A percentile compares a stretch with the other conserved stretches of the same genome.
These are phyloP conservation scores for Trachymyrmex cornetzi DNA, from an alignment of 1,140 invertebrate species.

Conservation along the genomic window DNA sequence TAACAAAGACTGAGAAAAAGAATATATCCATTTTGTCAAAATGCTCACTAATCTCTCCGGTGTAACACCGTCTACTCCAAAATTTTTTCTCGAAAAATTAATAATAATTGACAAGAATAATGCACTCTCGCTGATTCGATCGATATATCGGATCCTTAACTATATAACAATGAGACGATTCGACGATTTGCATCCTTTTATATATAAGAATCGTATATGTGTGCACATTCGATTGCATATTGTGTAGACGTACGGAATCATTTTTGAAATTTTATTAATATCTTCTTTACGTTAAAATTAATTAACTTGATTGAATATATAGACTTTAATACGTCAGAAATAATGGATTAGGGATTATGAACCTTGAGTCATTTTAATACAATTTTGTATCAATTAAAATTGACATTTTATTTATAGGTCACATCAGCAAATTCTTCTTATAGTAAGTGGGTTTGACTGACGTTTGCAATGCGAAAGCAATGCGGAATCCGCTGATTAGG, in stretches of 20 bases:
- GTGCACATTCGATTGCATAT: not conserved
- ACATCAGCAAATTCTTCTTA: not conserved
- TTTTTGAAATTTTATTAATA: constrained; percentile 7
- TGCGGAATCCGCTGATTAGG: constrained; percentile 47
- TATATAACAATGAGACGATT: constrained; percentile 35
- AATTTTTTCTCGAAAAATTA: not conserved
- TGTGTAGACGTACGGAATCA: not conserved
- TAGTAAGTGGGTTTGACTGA: constrained; percentile 11
- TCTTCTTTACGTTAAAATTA: not conserved
- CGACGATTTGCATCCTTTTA: constrained; percentile 36
- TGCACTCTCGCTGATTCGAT: not conserved
- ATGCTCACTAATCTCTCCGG: no score
- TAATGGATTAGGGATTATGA: not conserved
- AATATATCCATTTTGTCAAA: constrained; percentile 42
- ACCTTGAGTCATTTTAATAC: not conserved
- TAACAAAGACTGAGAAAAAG: constrained; percentile 10
- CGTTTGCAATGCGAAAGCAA: constrained; percentile 26
- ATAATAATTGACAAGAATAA: constrained; percentile 11
- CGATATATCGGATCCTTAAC: not conserved
- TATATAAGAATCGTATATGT: constrained; percentile 34
- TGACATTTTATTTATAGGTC: constrained; percentile 40
- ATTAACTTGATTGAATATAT: not conserved
- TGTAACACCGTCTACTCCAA: not conserved
- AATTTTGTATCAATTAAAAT: constrained; percentile 1
- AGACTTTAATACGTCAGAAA: not conserved